These are phyloP conservation scores for Habroteleia sp. DNA, from an alignment of 2,888 invertebrate genomes.

Conservation along the genomic window DNA sequence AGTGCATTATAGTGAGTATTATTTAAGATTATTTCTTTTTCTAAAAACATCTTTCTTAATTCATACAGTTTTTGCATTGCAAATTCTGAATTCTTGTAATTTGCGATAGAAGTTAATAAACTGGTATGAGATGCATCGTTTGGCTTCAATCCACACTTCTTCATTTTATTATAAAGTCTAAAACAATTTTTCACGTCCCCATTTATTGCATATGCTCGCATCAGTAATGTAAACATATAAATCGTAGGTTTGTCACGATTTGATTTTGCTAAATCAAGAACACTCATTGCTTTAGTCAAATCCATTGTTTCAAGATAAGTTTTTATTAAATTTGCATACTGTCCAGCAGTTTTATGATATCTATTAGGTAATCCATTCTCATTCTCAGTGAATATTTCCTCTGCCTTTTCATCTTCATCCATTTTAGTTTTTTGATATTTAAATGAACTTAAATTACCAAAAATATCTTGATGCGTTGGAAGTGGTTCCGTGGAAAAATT, in stretches of 20 bases:
- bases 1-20: conserved; percentile 91
- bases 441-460: conserved; percentile 69
- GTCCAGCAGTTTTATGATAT: conserved; percentile 83
- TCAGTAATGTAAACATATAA: conserved; percentile 91
- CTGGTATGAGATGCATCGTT: conserved; percentile 90
- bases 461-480: conserved; percentile 60
- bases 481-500: background rate
- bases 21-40: conserved; percentile 87
- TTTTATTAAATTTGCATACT: conserved; percentile 89
- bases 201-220: conserved; percentile 90
- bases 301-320: conserved; percentile 84
- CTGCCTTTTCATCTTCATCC: conserved; percentile 71
- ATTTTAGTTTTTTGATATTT: conserved; percentile 69
- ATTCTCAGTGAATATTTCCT: conserved; percentile 70
- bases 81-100: conserved; percentile 86
- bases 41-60: conserved; percentile 86
- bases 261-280: conserved; percentile 89
- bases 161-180: conserved; percentile 91
- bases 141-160: conserved; percentile 86
- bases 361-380: conserved; percentile 63
- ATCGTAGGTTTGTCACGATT: conserved; percentile 90
- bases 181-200: conserved; percentile 95
- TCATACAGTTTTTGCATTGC: conserved; percentile 86
- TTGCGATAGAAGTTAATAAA: conserved; percentile 93
- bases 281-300: conserved; percentile 88